Conservation (phyloP, 2,797 vertebrate species). For the Threskiornis aethiopicus region DNA sequence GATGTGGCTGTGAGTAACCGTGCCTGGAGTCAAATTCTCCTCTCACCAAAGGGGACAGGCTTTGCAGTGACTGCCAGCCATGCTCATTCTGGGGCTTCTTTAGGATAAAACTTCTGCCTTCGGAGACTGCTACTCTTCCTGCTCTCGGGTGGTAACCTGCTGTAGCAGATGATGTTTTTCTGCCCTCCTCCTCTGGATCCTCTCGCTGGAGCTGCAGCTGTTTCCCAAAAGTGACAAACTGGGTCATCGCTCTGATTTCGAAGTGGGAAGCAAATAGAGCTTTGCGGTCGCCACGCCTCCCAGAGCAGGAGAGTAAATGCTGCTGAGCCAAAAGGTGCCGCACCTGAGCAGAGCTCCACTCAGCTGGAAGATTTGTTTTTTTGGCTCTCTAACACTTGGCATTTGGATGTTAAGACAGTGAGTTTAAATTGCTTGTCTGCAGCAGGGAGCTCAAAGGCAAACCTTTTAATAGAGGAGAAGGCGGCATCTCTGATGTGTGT, state of each 20-base stretch:
- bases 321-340: background rate
- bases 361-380: background rate
- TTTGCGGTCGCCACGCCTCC: background rate
- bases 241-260: slow-evolving; percentile 6
- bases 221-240: slow-evolving; percentile 33
- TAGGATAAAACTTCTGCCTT: background rate
- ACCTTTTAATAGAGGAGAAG: background rate
- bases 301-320: background rate
- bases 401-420: background rate
- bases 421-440: background rate
- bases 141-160: background rate
- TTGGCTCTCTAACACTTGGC: background rate
- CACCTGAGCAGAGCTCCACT: background rate
- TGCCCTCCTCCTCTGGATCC: background rate
- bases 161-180: background rate
- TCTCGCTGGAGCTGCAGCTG: slow-evolving; percentile 32
- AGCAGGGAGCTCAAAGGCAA: background rate
- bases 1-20: background rate
- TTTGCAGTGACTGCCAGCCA: background rate
- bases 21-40: background rate
- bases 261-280: slow-evolving; percentile 3
- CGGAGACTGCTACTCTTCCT: background rate
- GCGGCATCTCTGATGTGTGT: background rate
- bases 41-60: background rate
- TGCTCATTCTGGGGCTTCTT: background rate